Evolutionary conservation across 2,113 vertebrate species (phyloP).

Genomic region (Tricholaema leucomelas): DNA sequence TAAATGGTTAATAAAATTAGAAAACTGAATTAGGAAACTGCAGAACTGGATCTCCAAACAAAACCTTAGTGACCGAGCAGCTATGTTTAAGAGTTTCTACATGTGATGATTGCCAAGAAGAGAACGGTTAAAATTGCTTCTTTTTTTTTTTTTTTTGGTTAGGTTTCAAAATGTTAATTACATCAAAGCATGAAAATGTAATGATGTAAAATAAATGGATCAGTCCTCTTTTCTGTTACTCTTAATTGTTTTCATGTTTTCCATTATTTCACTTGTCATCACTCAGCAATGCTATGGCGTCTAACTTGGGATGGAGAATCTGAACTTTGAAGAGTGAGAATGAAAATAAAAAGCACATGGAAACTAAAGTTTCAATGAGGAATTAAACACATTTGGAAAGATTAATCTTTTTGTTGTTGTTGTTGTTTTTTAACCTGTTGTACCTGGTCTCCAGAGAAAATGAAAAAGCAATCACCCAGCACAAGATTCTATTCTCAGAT

Average conservation of each 20-base stretch:
- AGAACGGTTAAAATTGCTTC: not conserved
- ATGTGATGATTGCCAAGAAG: not conserved
- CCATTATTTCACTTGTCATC: not conserved
- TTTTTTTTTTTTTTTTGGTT: not conserved
- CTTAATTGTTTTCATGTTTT: not conserved
- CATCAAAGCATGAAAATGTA: not conserved
- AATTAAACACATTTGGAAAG: not conserved
- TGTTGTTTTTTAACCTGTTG: no score
- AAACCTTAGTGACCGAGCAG: not conserved
- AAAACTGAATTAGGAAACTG: not conserved
- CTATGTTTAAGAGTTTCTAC: not conserved
- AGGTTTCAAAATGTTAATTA: not conserved
- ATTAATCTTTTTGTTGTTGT: not conserved
- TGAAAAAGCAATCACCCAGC: not conserved
- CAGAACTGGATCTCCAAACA: not conserved
- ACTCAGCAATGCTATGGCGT: not conserved
- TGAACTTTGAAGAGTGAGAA: not conserved
- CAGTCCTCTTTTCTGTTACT: not conserved
- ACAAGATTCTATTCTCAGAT: not conserved
- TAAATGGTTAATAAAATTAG: not conserved
- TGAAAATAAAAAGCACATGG: not conserved
- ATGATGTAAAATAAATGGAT: not conserved
- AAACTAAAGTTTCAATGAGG: not conserved
- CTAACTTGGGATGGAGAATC: not conserved
- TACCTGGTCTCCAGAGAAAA: not conserved